Percentiles rank a stretch among this genome's conserved stretches.
phyloP scores from a whole-genome alignment of 2,113 vertebrate genomes.

The Lontra canadensis region DNA sequence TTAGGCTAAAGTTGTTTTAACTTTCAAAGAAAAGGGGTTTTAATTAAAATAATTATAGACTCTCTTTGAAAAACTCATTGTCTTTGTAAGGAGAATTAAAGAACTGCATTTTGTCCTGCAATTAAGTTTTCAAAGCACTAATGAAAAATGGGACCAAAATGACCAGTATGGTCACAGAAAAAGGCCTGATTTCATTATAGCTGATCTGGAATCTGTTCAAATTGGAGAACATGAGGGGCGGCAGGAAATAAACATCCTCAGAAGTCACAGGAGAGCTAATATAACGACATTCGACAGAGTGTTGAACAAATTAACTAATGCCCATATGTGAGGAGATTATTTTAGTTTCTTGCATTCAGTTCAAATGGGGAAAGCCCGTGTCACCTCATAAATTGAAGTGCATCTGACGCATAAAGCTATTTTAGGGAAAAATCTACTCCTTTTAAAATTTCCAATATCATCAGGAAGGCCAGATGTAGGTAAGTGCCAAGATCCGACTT shows the following conservation, averaged over 20 bases:
- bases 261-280: neutral
- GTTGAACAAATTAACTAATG: slow-evolving; percentile 56
- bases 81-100: slow-evolving; percentile 38
- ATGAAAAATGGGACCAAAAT: slow-evolving; percentile 24
- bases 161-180: neutral
- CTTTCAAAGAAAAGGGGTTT: slow-evolving; percentile 42
- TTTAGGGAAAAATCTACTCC: neutral
- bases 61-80: slow-evolving; percentile 45
- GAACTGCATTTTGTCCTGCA: neutral
- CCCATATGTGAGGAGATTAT: slow-evolving; percentile 15
- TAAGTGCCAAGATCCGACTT: neutral
- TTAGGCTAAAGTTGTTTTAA: slow-evolving; percentile 45
- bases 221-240: neutral
- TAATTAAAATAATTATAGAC: slow-evolving; percentile 26
- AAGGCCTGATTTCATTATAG: neutral
- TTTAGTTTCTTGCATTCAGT: slow-evolving; percentile 37
- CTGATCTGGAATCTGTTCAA: neutral
- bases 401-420: neutral
- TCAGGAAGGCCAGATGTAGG: neutral
- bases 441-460: neutral
- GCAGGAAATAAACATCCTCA: neutral
- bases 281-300: neutral
- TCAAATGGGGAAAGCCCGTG: neutral
- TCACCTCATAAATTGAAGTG: slow-evolving; percentile 52
- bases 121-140: slow-evolving; percentile 50